A percentile compares a stretch with the other conserved stretches of the same genome.
These are phyloP conservation scores for Myotis findleyi DNA, from an alignment of 2,797 vertebrate genomes.

Conservation along the genomic window DNA sequence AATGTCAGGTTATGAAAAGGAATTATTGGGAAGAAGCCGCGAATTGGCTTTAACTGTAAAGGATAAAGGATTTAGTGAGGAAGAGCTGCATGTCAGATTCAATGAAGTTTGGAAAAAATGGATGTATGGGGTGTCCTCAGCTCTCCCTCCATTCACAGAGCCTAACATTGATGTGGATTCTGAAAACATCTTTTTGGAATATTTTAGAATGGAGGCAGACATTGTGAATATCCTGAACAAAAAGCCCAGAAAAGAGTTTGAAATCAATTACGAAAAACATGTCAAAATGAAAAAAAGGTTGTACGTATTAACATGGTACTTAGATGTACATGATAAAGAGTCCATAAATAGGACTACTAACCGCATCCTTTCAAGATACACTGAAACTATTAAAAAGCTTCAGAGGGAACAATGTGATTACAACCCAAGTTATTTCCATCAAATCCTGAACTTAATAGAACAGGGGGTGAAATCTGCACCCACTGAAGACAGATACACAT, in stretches of 20 bases:
- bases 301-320: accelerated
- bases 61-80: slow-evolving; percentile 49
- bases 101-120: slow-evolving; percentile 67
- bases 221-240: accelerated
- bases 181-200: slow-evolving; percentile 60
- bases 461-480: neutral
- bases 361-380: neutral
- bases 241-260: neutral
- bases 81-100: slow-evolving; percentile 70
- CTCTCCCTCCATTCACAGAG: neutral
- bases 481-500: neutral
- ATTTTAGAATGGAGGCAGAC: slow-evolving; percentile 55
- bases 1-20: slow-evolving; percentile 76
- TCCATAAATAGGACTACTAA: neutral
- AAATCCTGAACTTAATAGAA: slow-evolving; percentile 77
- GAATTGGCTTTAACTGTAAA: slow-evolving; percentile 74
- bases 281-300: neutral
- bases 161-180: slow-evolving; percentile 64
- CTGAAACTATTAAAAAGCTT: neutral
- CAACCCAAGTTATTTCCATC: slow-evolving; percentile 63
- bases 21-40: slow-evolving; percentile 76
- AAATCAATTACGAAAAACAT: slow-evolving; percentile 56
- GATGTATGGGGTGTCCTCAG: slow-evolving; percentile 58
- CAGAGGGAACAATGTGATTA: slow-evolving; percentile 77
- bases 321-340: neutral